A percentile compares a stretch with the other conserved stretches of the same genome.
These are phyloP conservation scores for Steinernema feltiae DNA, from an alignment of 1,140 invertebrate species.

Conservation along the genomic window DNA sequence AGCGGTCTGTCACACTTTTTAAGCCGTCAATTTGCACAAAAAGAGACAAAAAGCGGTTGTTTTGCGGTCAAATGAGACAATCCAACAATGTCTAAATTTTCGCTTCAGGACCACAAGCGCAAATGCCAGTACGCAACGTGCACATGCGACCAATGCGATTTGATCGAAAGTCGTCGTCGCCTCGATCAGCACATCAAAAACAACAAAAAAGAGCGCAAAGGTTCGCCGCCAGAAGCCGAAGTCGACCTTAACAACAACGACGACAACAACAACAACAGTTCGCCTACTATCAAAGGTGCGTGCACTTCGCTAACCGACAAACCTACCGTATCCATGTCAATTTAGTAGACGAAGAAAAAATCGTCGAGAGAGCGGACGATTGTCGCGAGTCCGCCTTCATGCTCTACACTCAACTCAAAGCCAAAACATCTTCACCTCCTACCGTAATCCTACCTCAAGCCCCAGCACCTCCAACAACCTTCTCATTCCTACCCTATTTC, in stretches of 20 bases:
- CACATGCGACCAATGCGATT: constrained; percentile 45
- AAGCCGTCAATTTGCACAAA: too few species aligned
- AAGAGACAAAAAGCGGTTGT: too few species aligned
- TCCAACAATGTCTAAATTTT: background rate
- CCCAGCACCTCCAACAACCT: constrained; percentile 13
- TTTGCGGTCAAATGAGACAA: too few species aligned
- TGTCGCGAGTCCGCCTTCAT: constrained; percentile 14
- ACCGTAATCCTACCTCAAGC: constrained; percentile 16
- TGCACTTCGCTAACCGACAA: too few species aligned
- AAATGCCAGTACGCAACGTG: constrained; percentile 46
- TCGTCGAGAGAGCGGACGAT: constrained; percentile 2
- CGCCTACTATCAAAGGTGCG: too few species aligned
- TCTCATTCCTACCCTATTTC: constrained; percentile 13
- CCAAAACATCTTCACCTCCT: constrained; percentile 11
- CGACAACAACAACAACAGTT: too few species aligned
- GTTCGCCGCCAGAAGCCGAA: background rate
- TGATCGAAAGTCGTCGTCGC: constrained; percentile 50
- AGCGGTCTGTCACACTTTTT: too few species aligned
- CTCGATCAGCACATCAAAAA: constrained; percentile 52
- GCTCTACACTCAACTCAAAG: constrained; percentile 15
- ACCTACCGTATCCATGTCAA: background rate
- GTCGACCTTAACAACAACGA: background rate
- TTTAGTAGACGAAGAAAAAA: constrained; percentile 10
- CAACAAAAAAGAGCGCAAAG: constrained; percentile 8
- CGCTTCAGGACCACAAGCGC: constrained; percentile 47